A percentile compares a stretch with the other conserved stretches of the same genome.
These are phyloP conservation scores for Crambe crambe DNA, from an alignment of 37 sponge, comb jelly and placozoan genomes.

Conservation along the genomic window DNA sequence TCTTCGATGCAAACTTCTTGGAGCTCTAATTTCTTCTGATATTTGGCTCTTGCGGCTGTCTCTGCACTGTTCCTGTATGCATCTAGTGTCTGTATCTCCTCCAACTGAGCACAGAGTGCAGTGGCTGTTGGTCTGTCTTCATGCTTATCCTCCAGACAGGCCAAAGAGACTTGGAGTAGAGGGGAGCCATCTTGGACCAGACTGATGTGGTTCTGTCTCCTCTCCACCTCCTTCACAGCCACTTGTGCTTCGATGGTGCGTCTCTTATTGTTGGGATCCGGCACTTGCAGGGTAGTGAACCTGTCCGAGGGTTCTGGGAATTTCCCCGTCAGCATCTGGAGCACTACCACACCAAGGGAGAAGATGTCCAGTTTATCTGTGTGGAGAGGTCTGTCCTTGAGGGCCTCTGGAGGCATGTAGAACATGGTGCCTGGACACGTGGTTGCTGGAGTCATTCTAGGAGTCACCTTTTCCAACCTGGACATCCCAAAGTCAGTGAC, in stretches of 20 bases:
- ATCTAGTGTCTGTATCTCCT: not conserved
- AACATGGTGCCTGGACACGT: slow-evolving; percentile 1
- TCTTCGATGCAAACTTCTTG: not conserved
- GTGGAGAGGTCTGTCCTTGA: not conserved
- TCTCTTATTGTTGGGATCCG: not conserved
- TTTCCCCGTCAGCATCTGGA: slow-evolving; percentile 5
- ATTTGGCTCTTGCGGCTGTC: not conserved
- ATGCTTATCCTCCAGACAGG: not conserved
- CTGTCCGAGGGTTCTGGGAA: slow-evolving; percentile 5
- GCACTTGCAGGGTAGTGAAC: not conserved
- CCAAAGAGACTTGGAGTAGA: not conserved
- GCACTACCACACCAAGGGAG: not conserved
- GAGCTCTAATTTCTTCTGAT: not conserved
- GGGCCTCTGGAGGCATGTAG: slow-evolving; percentile 19
- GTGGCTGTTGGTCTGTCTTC: slow-evolving; percentile 7
- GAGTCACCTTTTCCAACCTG: not conserved
- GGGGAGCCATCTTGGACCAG: not conserved
- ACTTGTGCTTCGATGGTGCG: not conserved
- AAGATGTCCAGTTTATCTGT: slow-evolving; percentile 14
- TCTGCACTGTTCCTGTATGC: not conserved
- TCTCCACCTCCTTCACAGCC: not conserved
- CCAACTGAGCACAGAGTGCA: not conserved
- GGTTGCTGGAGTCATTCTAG: not conserved
- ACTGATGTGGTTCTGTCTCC: slow-evolving; percentile 2
- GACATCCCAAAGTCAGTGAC: slow-evolving; percentile 27